Base-by-base conservation (phyloP, 64 coral and sea anemone genomes). In the Actinia equina region DNA sequence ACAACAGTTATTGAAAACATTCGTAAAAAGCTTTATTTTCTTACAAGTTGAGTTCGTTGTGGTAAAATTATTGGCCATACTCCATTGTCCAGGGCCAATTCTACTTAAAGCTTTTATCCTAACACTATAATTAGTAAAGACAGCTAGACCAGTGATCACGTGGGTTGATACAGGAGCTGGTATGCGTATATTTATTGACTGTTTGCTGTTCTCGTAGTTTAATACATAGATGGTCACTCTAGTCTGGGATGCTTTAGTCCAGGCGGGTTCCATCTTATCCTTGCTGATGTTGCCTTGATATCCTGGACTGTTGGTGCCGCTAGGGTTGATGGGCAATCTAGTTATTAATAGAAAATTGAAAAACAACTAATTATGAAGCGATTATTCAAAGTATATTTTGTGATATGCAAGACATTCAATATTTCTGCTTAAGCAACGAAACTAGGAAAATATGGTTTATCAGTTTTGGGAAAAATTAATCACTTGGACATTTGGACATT, bases 41-140 rank as follows among this genome's bases (percentile, higher is more conserved):
- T 44, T 85, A 88, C 91, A 43, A 60, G 64, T 62, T 15, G 91
- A 92, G 19, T 92, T 80, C 18, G 86, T 92, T 49, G 46, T n/a
- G 60, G 22, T 92, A 44, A 92, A 79, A 11, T 76, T 83, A 0
- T 10, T 25, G 20, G 22, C 41, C 10, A 0, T 16, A 52, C 86
- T 92, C 91, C 91, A 92, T 49, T 69, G 12, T 20, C 91, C 91
- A 17, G 79, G 5, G 19, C 91, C 91, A 13, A 92, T 62, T 52
- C 44, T 9, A 53, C 91, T 92, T 23, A 88, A 6, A 44, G 86
- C 91, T 51, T 62, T 77, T 17, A 92, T 62, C 44, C 55, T 64
- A 30, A 88, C 7, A 18, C 78, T 88, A 25, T 92, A 92, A n/a
- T 88, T 84, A 57, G 83, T 92, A 64, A 76, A 88, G 7, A 83